Evolutionary conservation across 2,888 invertebrate species (phyloP).

Genomic region (Aquatica leii): DNA sequence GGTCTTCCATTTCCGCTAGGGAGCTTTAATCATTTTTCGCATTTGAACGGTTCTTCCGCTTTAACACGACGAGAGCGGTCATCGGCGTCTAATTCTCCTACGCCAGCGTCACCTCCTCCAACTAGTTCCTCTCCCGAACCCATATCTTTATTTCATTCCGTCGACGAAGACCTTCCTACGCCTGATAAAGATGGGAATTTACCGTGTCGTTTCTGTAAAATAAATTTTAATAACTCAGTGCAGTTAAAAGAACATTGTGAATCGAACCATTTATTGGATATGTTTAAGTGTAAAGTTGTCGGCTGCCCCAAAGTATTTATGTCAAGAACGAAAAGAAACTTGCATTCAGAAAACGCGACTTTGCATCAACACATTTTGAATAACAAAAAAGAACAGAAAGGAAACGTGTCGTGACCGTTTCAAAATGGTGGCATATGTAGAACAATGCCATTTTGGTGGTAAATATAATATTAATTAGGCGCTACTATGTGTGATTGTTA

Average conservation of each 20-base stretch:
- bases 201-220: constrained; percentile 75
- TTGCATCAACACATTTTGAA: constrained; percentile 61
- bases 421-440: constrained; percentile 54
- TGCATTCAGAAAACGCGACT: constrained; percentile 75
- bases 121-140: constrained; percentile 45
- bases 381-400: constrained; percentile 55
- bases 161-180: constrained; percentile 73
- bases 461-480: constrained; percentile 46
- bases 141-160: constrained; percentile 64
- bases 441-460: constrained; percentile 60
- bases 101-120: constrained; percentile 63
- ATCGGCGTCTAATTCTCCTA: constrained; percentile 65
- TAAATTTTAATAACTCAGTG: constrained; percentile 68
- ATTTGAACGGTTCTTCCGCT: constrained; percentile 59
- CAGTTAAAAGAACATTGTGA: constrained; percentile 79
- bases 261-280: constrained; percentile 71
- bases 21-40: constrained; percentile 57
- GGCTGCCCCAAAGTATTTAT: constrained; percentile 83
- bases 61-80: constrained; percentile 58
- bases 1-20: constrained; percentile 65
- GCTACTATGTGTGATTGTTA: constrained; percentile 57
- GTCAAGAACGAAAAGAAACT: constrained; percentile 78
- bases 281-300: constrained; percentile 77
- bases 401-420: constrained; percentile 57
- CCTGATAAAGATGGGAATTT: constrained; percentile 73